Percentiles rank a stretch among this genome's conserved stretches.
Evolutionary conservation across 2,888 invertebrate species (phyloP).

Genomic region (Oligia latruncula): DNA sequence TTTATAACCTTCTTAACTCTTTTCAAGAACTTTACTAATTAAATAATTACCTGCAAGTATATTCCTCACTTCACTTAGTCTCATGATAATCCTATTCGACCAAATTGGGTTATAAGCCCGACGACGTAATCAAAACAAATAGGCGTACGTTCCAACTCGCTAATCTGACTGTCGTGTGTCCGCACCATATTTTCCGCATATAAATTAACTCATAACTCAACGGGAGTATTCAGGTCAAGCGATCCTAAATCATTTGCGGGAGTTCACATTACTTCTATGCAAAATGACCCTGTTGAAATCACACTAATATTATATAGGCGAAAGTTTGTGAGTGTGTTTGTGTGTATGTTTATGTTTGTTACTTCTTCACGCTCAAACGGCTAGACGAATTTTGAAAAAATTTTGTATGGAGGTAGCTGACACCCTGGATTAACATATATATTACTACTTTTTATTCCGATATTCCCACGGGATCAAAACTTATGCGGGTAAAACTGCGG

Average conservation of each 20-base stretch:
- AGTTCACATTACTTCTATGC: conserved; percentile 64
- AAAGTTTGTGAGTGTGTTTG: no score
- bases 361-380: no score
- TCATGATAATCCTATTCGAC: conserved; percentile 18
- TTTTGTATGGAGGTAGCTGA: no score
- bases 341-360: no score
- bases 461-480: no score
- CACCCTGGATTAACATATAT: no score
- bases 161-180: conserved; percentile 67
- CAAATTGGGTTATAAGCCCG: conserved; percentile 49
- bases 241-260: conserved; percentile 76
- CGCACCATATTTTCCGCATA: conserved; percentile 75
- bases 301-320: no score
- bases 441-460: no score
- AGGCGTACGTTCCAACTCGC: conserved; percentile 49
- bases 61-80: conserved; percentile 3
- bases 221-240: conserved; percentile 77
- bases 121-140: conserved; percentile 61
- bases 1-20: neutral
- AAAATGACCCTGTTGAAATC: conserved; percentile 62
- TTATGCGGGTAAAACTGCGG: no score
- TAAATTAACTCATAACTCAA: conserved; percentile 82
- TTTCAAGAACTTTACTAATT: neutral
- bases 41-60: neutral
- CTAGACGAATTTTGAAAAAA: no score